These are phyloP conservation scores for Thymelicus sylvestris DNA, from an alignment of 2,888 invertebrate species.

Conservation along the genomic window DNA sequence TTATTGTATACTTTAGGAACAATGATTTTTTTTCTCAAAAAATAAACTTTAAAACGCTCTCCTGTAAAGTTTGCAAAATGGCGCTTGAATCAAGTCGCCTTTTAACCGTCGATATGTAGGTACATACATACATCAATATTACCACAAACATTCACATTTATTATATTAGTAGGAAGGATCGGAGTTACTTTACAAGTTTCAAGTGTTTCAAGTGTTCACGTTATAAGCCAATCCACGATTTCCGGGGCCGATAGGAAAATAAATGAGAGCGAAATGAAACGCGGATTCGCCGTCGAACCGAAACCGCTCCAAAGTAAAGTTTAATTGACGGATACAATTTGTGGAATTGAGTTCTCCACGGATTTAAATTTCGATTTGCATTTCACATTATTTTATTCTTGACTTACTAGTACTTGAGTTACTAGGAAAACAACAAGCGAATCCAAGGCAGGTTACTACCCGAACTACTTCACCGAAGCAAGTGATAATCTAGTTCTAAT, in stretches of 20 bases:
- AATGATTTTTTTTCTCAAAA: too few species aligned
- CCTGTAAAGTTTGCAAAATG: too few species aligned
- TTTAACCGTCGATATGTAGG: too few species aligned
- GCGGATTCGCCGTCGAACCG: constrained; percentile 7
- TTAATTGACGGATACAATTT: constrained; percentile 34
- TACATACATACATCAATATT: too few species aligned
- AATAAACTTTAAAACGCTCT: too few species aligned
- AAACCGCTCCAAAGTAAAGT: constrained; percentile 29
- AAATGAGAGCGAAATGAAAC: constrained; percentile 7
- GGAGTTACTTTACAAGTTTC: neutral
- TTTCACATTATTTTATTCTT: neutral
- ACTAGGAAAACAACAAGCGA: too few species aligned
- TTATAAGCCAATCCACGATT: neutral
- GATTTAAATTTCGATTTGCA: constrained; percentile 19
- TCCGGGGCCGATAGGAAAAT: constrained; percentile 10
- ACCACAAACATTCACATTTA: too few species aligned
- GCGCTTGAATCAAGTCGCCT: too few species aligned
- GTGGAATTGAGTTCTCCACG: constrained; percentile 22
- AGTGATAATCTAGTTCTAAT: too few species aligned
- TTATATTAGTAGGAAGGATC: neutral
- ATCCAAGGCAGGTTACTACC: too few species aligned
- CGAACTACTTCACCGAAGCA: too few species aligned
- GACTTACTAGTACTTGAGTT: constrained; percentile 7
- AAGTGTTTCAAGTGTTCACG: constrained; percentile 8
- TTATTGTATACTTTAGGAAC: too few species aligned